Conservation (phyloP, 2,888 invertebrate genomes). For the Cyclophora albipunctata region DNA sequence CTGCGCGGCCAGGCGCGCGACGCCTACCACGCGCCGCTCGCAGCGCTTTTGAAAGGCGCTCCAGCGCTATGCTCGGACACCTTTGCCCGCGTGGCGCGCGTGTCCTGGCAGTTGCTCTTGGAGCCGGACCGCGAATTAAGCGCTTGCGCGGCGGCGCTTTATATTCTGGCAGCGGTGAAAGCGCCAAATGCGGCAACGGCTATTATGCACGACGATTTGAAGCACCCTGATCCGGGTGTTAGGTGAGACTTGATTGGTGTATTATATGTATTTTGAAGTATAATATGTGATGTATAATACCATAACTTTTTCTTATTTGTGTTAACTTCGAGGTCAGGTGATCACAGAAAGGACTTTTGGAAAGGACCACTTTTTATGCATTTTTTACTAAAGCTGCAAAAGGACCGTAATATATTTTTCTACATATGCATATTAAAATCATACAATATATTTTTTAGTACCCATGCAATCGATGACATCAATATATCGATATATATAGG, state of each 20-base stretch:
- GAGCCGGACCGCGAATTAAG: constrained; percentile 93
- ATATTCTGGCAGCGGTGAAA: constrained; percentile 94
- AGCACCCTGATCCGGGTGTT: constrained; percentile 87
- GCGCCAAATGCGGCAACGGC: constrained; percentile 92
- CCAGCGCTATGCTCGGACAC: constrained; percentile 91
- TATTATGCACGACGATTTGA: constrained; percentile 91
- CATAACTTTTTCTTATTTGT: too few species aligned
- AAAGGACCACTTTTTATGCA: too few species aligned
- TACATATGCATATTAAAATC: too few species aligned
- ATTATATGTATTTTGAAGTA: too few species aligned
- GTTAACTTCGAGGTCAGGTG: too few species aligned
- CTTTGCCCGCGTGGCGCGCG: constrained; percentile 90
- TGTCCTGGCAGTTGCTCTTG: constrained; percentile 95
- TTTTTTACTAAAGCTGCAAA: too few species aligned
- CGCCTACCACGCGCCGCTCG: constrained; percentile 92
- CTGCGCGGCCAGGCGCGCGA: constrained; percentile 81
- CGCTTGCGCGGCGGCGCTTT: constrained; percentile 89
- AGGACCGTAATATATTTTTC: too few species aligned
- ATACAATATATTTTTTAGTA: too few species aligned
- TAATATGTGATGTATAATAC: too few species aligned
- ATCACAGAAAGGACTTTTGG: too few species aligned
- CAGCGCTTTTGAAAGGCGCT: constrained; percentile 91
- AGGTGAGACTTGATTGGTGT: constrained; percentile 73
- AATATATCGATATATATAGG: too few species aligned
- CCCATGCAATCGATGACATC: too few species aligned